Percentiles rank a stretch among this genome's conserved stretches.
Evolutionary conservation across 2,797 vertebrate genomes (phyloP).

Genomic region (Mormyrops attenuatus): DNA sequence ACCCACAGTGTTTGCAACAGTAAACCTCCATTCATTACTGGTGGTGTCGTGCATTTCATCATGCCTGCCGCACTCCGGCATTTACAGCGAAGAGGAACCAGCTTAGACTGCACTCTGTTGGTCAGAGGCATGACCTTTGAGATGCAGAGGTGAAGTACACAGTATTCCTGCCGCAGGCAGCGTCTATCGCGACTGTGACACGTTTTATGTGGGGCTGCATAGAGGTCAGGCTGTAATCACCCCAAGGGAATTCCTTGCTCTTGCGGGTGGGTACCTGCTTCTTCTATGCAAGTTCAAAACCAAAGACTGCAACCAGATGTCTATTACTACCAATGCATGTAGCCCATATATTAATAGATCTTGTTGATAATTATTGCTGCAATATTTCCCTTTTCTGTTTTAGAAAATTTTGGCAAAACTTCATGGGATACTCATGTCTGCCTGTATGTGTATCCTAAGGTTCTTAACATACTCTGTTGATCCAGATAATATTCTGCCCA

Average conservation of each 20-base stretch:
- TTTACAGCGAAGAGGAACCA: not conserved
- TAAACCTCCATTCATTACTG: not conserved
- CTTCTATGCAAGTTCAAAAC: not conserved
- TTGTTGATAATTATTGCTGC: not conserved
- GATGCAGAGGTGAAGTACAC: constrained; percentile 35
- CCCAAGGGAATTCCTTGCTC: constrained; percentile 23
- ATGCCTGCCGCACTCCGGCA: not conserved
- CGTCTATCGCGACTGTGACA: not conserved
- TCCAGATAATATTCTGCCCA: not conserved
- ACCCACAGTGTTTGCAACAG: not conserved
- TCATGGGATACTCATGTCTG: not conserved
- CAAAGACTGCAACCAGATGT: not conserved
- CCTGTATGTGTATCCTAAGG: not conserved
- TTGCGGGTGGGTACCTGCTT: not conserved
- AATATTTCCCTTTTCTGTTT: not conserved
- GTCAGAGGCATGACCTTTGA: constrained; percentile 40
- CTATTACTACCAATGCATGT: not conserved
- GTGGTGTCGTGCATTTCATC: not conserved
- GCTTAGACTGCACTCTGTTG: not conserved
- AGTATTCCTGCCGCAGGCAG: not conserved
- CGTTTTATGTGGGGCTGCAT: constrained; percentile 27
- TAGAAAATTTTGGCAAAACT: not conserved
- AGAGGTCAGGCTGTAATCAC: constrained; percentile 28
- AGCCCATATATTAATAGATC: not conserved
- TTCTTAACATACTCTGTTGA: not conserved